These are phyloP conservation scores for Geotrupes spiniger DNA, from an alignment of 2,888 invertebrate species.

Conservation along the genomic window DNA sequence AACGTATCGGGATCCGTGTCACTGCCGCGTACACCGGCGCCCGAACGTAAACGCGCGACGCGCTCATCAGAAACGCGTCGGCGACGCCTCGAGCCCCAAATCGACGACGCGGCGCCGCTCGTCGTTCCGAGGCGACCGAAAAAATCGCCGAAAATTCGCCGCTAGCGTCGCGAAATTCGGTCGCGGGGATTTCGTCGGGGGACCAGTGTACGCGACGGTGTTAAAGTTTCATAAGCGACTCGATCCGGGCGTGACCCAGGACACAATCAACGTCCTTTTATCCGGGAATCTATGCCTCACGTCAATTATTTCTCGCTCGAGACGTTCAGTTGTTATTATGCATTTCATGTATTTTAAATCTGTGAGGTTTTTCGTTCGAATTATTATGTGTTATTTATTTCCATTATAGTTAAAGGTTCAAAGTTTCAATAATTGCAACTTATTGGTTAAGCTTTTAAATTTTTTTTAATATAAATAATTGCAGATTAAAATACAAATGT, in stretches of 20 bases:
- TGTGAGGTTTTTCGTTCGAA: no score
- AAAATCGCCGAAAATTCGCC: no score
- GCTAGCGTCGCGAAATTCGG: no score
- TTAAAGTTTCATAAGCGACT: conserved; percentile 30
- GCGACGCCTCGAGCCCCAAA: not conserved
- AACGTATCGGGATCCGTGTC: conserved; percentile 47
- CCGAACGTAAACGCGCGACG: conserved; percentile 3
- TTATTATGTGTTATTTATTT: no score
- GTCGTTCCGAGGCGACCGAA: no score
- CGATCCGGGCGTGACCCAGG: conserved; percentile 26
- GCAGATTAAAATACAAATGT: no score
- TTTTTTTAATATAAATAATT: no score
- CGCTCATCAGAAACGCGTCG: not conserved
- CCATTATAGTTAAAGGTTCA: no score
- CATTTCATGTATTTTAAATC: conserved; percentile 20
- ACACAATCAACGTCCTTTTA: conserved; percentile 37
- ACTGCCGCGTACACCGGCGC: conserved; percentile 27
- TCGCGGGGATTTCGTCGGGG: not conserved
- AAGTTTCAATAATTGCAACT: no score
- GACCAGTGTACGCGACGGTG: conserved; percentile 19
- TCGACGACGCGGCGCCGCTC: no score
- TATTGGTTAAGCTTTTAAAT: no score
- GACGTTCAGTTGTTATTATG: conserved; percentile 23
- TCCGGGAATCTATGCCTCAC: conserved; percentile 30
- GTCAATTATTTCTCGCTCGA: conserved; percentile 30